These are phyloP conservation scores for Tricholaema leucomelas DNA, from an alignment of 2,113 vertebrate genomes.

Conservation along the genomic window DNA sequence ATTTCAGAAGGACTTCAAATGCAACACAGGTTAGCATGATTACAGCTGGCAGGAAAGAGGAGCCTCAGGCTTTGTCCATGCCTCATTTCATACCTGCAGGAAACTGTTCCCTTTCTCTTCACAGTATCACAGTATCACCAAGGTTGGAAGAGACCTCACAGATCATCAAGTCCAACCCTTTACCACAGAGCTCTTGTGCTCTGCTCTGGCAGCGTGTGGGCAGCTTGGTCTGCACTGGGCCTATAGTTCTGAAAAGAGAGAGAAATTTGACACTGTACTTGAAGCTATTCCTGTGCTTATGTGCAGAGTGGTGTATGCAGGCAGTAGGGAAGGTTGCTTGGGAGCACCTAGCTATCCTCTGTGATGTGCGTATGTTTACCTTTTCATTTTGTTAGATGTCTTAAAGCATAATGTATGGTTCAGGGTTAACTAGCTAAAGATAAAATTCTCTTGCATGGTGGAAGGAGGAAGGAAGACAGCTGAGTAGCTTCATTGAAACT, in stretches of 20 bases:
- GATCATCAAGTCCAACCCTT: too few relatives aligned
- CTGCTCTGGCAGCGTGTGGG: fast-evolving
- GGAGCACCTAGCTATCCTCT: neutral
- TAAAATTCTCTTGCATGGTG: neutral
- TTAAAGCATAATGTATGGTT: neutral
- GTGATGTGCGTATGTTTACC: neutral
- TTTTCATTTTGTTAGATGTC: neutral
- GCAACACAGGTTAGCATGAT: neutral
- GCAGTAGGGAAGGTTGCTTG: neutral
- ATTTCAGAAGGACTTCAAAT: neutral
- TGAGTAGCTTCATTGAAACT: neutral
- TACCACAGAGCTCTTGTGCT: fast-evolving
- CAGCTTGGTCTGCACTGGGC: neutral
- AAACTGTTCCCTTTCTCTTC: neutral
- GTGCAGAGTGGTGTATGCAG: neutral
- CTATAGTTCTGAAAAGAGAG: neutral
- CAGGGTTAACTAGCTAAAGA: neutral
- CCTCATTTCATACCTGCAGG: neutral
- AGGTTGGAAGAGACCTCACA: too few relatives aligned
- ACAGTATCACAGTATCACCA: too few relatives aligned
- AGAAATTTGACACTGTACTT: neutral
- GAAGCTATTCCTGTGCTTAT: neutral
- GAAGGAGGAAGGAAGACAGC: neutral
- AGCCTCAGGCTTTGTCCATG: neutral
- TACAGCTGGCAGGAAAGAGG: neutral